phyloP scores from a whole-genome alignment of 2,113 vertebrate species.

The Athene noctua region DNA sequence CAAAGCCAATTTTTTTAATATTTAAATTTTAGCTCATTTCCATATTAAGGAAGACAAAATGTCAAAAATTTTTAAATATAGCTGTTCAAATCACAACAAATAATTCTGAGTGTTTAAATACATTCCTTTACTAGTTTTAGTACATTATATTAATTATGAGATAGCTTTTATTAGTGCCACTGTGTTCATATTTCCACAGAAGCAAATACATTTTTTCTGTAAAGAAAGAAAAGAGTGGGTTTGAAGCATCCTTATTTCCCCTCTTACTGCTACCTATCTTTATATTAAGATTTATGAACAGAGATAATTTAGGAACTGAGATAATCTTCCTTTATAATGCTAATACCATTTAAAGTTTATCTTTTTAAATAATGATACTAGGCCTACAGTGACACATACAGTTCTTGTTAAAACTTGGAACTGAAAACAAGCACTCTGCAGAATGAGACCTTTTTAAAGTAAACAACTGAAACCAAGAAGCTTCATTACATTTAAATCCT shows the following conservation, averaged over 20 bases:
- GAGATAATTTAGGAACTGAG: neutral
- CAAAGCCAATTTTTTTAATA: neutral
- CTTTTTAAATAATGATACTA: neutral
- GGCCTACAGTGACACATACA: neutral
- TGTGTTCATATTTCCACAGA: neutral
- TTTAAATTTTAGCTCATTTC: neutral
- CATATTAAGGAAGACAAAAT: neutral
- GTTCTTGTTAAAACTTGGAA: conserved; percentile 6
- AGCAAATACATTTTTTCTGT: neutral
- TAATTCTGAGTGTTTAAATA: neutral
- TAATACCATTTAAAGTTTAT: neutral
- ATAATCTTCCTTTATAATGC: neutral
- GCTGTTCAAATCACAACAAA: neutral
- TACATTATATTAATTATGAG: neutral
- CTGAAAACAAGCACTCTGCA: neutral
- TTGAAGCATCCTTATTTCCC: neutral
- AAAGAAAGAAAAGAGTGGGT: neutral
- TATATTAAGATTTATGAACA: neutral
- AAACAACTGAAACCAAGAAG: conserved; percentile 36
- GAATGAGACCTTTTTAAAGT: conserved; percentile 33
- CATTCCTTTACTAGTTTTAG: neutral
- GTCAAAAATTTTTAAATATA: neutral
- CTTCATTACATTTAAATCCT: conserved; percentile 50
- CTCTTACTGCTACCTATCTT: neutral
- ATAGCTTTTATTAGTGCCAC: neutral